Evolutionary conservation across 2,888 invertebrate species (phyloP), one percentile per base, ranked within the genome.

Genomic region (Malthinus seriepunctatus): DNA sequence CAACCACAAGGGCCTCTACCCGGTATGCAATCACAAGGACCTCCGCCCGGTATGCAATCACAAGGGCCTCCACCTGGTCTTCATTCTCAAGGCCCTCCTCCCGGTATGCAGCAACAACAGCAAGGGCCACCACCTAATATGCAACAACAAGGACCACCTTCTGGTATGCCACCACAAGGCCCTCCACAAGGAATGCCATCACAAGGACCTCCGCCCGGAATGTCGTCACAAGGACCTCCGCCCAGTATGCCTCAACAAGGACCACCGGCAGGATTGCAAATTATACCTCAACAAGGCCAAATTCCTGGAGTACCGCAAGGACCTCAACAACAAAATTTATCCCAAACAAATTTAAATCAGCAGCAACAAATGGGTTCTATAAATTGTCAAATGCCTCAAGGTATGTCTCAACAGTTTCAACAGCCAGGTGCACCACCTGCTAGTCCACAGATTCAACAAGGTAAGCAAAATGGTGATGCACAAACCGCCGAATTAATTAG

Each of bases 401-500:
- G 37, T 12, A 57, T 47, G 8, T 51, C 59, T n/a, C 61, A 63
- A 39, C 62, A 60, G 12, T 52, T 47, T 59, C 66, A 65, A 34
- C 68, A 66, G 39, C 67, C 70, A 6, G 71, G 71, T 32, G 69
- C 71, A 12, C 69, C 69, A 35, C 70, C 72, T 10, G 62, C 68
- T 8, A 65, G 63, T 37, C 70, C 69, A 11, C 72, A 67, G 51
- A 63, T 64, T n/a, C 61, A 45, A 8, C 70, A 54, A 53, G 56
- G 74, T 68, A 55, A 77, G 71, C 59, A 76, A 73, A 73, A 77
- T 32, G 74, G 74, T 12, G 79, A 81, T 44, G 80, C 84, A 1
- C 83, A 84, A 69, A 90, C 90, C 2, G 91, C 89, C 10, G 92
- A 92, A 78, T 81, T 93, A 34, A 93, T 93, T 65, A 88, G 88